Conservation (phyloP, 2,888 invertebrate genomes). For the Lucinisca nassula region DNA sequence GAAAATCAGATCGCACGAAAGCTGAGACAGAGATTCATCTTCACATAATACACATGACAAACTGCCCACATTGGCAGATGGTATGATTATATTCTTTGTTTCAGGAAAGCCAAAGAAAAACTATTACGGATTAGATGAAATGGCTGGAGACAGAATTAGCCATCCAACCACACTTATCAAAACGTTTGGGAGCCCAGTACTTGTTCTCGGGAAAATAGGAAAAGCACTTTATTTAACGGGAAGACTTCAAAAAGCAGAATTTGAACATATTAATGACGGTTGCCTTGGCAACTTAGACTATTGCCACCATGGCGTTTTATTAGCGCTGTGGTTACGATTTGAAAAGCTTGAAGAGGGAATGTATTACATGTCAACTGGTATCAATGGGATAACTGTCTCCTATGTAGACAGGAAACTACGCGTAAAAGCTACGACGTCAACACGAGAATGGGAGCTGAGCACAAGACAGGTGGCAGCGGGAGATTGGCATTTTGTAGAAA, state of each 20-base stretch:
- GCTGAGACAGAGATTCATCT: too few relatives aligned
- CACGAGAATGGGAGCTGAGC: constrained; percentile 75
- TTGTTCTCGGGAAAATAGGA: constrained; percentile 79
- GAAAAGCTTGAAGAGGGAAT: constrained; percentile 73
- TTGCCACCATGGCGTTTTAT: constrained; percentile 79
- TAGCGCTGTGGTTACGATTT: constrained; percentile 81
- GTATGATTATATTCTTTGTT: constrained; percentile 63
- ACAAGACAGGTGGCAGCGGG: constrained; percentile 65
- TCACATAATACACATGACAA: too few relatives aligned
- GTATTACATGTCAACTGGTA: constrained; percentile 79
- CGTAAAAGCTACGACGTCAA: constrained; percentile 73
- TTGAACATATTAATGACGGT: constrained; percentile 71
- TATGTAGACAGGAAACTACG: constrained; percentile 73
- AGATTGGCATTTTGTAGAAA: constrained; percentile 84
- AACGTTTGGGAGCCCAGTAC: constrained; percentile 71
- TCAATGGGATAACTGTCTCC: constrained; percentile 81
- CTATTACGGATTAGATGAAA: constrained; percentile 81
- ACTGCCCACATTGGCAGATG: too few relatives aligned
- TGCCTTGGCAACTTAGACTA: constrained; percentile 83
- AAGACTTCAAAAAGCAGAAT: constrained; percentile 73
- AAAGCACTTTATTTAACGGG: constrained; percentile 78
- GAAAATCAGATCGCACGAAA: too few relatives aligned
- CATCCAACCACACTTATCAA: constrained; percentile 72
- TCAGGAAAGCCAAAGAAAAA: constrained; percentile 81
- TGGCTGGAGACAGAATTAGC: constrained; percentile 69